Evolutionary conservation across 2,888 invertebrate genomes (phyloP).

Genomic region (Trachelus tabidus): DNA sequence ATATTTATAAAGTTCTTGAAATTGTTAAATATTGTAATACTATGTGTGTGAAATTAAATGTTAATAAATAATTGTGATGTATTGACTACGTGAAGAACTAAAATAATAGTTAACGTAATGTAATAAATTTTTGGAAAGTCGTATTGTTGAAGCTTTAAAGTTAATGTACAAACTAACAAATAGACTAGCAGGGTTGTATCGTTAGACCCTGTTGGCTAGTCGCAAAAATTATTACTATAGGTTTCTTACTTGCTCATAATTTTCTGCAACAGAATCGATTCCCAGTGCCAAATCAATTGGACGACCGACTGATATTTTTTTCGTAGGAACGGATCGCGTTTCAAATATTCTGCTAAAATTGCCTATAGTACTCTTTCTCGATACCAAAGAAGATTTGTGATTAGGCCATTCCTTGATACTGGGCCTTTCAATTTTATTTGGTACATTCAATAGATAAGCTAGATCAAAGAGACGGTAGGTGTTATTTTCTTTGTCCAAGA

Average conservation of each 20-base stretch:
- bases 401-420: background rate
- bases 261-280: constrained; percentile 1
- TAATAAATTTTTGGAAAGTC: background rate
- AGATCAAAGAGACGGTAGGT: background rate
- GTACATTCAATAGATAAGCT: background rate
- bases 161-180: background rate
- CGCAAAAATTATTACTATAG: background rate
- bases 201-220: background rate
- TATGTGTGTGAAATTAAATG: background rate
- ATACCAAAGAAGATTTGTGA: background rate
- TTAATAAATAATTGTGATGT: background rate
- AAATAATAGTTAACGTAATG: background rate
- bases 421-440: background rate
- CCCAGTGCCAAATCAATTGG: background rate
- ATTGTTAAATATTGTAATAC: background rate
- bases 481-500: background rate
- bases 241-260: background rate
- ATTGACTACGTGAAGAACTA: background rate
- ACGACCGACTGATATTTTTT: background rate
- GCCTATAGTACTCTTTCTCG: background rate
- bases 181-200: background rate
- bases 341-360: background rate
- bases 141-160: background rate
- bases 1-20: background rate
- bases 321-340: background rate